phyloP scores from a whole-genome alignment of 2,113 vertebrate species.

The Pardalotus punctatus region DNA sequence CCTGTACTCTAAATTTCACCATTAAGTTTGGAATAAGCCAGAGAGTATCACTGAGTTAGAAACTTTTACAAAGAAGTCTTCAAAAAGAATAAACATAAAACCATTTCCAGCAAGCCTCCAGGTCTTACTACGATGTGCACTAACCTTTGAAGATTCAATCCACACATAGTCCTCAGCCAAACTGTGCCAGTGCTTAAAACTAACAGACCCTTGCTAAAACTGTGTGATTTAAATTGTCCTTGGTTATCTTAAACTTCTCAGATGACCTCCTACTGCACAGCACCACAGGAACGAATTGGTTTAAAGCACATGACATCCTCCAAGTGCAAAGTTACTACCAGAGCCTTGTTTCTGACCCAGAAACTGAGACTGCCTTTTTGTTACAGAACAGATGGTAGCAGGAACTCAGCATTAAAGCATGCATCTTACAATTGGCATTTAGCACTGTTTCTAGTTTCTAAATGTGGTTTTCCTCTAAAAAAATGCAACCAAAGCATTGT shows the following conservation, averaged over 20 bases:
- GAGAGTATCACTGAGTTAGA: not conserved
- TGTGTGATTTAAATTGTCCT: not conserved
- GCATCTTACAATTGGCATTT: not conserved
- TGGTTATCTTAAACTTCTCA: slow-evolving; percentile 7
- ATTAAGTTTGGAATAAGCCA: not conserved
- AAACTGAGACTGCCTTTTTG: not conserved
- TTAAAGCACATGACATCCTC: not conserved
- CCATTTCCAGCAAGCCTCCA: not conserved
- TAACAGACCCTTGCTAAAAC: not conserved
- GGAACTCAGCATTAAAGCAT: not conserved
- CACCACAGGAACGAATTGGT: not conserved
- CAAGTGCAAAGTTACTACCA: not conserved
- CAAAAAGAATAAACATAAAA: slow-evolving; percentile 15
- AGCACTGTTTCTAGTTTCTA: not conserved
- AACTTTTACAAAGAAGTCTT: not conserved
- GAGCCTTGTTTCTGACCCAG: slow-evolving; percentile 30
- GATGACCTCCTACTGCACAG: not conserved
- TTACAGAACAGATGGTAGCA: slow-evolving; percentile 5
- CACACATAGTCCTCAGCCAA: not conserved
- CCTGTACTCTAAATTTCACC: not conserved
- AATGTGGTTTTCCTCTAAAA: not conserved
- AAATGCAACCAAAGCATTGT: not conserved
- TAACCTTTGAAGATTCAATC: not conserved
- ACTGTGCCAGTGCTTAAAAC: not conserved
- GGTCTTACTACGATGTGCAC: not conserved